A percentile compares a stretch with the other conserved stretches of the same genome.
Evolutionary conservation across 2,888 invertebrate species (phyloP).

Genomic region (Aphidius colemani): DNA sequence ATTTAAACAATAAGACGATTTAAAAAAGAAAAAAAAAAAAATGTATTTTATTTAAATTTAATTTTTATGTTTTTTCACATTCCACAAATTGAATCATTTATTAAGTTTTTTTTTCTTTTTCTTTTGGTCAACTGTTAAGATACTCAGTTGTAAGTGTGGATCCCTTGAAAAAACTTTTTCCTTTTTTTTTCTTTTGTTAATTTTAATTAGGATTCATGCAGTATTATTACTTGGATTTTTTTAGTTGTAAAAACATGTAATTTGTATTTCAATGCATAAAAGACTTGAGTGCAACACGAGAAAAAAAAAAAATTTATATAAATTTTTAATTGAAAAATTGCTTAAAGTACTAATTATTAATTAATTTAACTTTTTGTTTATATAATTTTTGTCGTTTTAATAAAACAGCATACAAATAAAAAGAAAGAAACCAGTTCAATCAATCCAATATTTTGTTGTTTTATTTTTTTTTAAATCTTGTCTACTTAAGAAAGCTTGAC

Average conservation of each 20-base stretch:
- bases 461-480: conserved; percentile 24
- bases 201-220: no score
- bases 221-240: no score
- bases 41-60: conserved; percentile 6
- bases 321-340: background rate
- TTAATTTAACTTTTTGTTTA: no score
- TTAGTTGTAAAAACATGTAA: no score
- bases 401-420: background rate
- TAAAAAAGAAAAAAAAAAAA: conserved; percentile 18
- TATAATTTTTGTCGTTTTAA: background rate
- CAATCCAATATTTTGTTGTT: conserved; percentile 12
- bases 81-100: conserved; percentile 8
- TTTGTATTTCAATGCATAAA: no score
- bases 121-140: background rate
- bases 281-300: no score
- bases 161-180: background rate
- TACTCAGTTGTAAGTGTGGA: background rate
- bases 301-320: conserved; percentile 4
- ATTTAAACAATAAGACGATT: conserved; percentile 4
- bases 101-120: background rate
- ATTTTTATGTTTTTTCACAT: conserved; percentile 17
- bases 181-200: background rate
- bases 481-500: no score
- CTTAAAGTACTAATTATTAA: no score
- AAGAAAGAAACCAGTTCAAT: conserved; percentile 19